Evolutionary conservation across 2,797 vertebrate species (phyloP), one percentile per base, ranked within the genome.

Genomic region (Sebastes wilsoni): DNA sequence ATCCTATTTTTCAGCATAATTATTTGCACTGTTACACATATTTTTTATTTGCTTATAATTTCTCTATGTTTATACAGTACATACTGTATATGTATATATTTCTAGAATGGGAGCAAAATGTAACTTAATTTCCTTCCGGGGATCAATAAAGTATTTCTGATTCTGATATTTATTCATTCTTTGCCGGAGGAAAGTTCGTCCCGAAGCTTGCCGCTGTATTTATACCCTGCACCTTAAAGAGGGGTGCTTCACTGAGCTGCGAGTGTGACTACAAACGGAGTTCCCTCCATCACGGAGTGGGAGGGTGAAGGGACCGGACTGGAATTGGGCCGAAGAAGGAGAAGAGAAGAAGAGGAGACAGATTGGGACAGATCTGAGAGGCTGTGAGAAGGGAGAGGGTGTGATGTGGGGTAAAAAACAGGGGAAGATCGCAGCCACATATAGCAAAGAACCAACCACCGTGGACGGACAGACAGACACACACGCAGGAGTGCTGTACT

Each of bases 401-500:
- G 82, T 75, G 79, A 89, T 88, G 89, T 80, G 71, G 87, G 90
- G 84, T 80, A 78, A 75, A 77, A 84, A 89, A 87, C 86, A 80
- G 88, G 87, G 89, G 86, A 80, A 71, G 93, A 92, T 93, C 89
- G 95, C 95, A 97, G 97, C 97, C 96, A 97, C 95, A 95, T 91
- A 94, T 89, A 96, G 97, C 95, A 96, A 90, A 93, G 91, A 94
- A 93, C 92, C 81, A 90, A 94, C 90, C 94, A 96, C 96, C 95
- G 88, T 89, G 77, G 92, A 94, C 94, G 80, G 94, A 97, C 96
- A 97, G 95, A 99, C 97, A 97, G 96, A 98, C 93, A 93, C 89
- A 96, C 95, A 98, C 93, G 86, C 92, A 96, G 95, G 94, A 97
- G 96, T 96, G 96, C 96, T 96, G 96, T 99, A 99, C 98, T 99